Conservation (phyloP, 1,140 invertebrate species). For the Mactra quadrangularis region DNA sequence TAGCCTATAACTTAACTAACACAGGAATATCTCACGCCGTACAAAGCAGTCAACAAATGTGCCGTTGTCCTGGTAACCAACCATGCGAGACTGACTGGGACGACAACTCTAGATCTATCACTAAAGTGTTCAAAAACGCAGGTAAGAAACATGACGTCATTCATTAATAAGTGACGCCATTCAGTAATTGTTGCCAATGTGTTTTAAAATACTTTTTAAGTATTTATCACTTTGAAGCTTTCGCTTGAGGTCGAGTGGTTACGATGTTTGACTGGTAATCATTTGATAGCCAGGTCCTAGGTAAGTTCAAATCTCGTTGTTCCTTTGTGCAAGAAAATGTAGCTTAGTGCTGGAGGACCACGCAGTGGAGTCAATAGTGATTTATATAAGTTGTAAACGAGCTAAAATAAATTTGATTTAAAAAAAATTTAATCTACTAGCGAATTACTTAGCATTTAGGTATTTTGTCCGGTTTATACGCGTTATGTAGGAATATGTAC, state of each 20-base stretch:
- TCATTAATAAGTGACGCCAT: no score
- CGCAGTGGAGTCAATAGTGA: no score
- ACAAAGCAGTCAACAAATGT: conserved; percentile 34
- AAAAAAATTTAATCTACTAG: no score
- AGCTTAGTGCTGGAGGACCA: no score
- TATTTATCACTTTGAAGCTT: not conserved
- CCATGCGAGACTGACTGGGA: conserved; percentile 39
- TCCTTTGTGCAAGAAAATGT: not conserved
- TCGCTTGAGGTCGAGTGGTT: no score
- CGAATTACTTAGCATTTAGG: no score
- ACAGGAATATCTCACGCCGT: not conserved
- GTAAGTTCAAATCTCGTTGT: not conserved
- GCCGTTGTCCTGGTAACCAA: conserved; percentile 16
- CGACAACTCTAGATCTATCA: conserved; percentile 21
- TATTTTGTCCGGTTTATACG: no score
- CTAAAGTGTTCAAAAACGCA: conserved; percentile 23
- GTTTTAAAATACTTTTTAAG: not conserved
- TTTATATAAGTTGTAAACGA: no score
- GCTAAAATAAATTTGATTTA: no score
- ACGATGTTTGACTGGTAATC: not conserved
- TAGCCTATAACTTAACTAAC: conserved; percentile 40
- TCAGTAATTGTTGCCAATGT: not conserved
- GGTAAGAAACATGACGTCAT: no score
- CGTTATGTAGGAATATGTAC: no score
- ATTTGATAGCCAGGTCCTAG: not conserved